Evolutionary conservation across 2,797 vertebrate species (phyloP).

Genomic region (Oryzias sinensis): DNA sequence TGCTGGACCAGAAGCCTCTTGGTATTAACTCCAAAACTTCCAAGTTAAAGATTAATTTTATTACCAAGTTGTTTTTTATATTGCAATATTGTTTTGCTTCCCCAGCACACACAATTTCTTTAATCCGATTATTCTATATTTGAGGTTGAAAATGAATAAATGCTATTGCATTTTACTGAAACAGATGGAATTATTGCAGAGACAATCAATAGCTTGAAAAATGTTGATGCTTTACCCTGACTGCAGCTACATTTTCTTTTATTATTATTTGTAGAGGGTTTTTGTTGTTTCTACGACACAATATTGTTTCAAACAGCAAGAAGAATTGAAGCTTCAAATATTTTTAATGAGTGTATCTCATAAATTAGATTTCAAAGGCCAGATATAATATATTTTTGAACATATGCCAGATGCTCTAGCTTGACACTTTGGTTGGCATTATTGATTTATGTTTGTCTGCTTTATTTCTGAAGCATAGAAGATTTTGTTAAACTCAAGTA

Average conservation of each 20-base stretch:
- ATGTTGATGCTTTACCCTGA: slow-evolving; percentile 63
- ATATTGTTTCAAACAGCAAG: slow-evolving; percentile 80
- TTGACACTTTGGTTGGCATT: slow-evolving; percentile 70
- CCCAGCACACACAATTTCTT: slow-evolving; percentile 37
- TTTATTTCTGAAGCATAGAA: slow-evolving; percentile 56
- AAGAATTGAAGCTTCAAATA: slow-evolving; percentile 77
- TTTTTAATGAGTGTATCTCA: slow-evolving; percentile 73
- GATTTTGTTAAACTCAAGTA: slow-evolving; percentile 65
- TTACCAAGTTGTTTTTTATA: slow-evolving; percentile 29
- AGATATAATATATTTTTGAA: slow-evolving; percentile 78
- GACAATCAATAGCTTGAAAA: slow-evolving; percentile 65
- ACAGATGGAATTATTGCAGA: slow-evolving; percentile 69
- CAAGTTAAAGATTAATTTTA: slow-evolving; percentile 19
- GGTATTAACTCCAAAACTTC: slow-evolving; percentile 18
- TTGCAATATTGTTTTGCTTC: slow-evolving; percentile 36
- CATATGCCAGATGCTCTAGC: slow-evolving; percentile 85
- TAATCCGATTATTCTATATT: slow-evolving; percentile 59
- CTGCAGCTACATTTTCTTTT: slow-evolving; percentile 71
- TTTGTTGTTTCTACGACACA: slow-evolving; percentile 76
- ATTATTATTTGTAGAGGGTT: slow-evolving; percentile 46
- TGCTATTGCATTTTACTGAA: slow-evolving; percentile 58
- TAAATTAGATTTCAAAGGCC: slow-evolving; percentile 80
- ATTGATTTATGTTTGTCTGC: slow-evolving; percentile 71
- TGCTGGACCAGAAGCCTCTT: slow-evolving; percentile 8
- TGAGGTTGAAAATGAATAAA: slow-evolving; percentile 66